Conservation (phyloP, 2,888 invertebrate species). For the Xestoiulus laeticollis region DNA sequence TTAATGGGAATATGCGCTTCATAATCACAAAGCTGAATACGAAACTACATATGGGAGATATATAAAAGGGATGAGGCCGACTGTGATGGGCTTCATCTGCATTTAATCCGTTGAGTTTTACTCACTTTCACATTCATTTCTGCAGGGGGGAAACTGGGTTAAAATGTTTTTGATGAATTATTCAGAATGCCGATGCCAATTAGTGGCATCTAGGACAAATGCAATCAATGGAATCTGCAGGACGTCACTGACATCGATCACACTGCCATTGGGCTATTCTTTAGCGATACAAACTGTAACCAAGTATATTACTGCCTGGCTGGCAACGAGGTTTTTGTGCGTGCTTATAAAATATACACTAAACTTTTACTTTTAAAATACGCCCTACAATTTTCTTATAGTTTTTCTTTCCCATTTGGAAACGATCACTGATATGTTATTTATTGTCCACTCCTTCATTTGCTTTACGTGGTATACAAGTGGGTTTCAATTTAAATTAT, state of each 20-base stretch:
- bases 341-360: not conserved
- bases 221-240: slow-evolving; percentile 5
- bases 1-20: not conserved
- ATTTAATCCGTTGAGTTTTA: slow-evolving; percentile 23
- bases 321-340: slow-evolving; percentile 11
- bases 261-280: not conserved
- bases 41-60: not conserved
- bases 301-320: not conserved
- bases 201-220: slow-evolving; percentile 35
- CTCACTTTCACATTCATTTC: not conserved
- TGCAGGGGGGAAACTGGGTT: not conserved
- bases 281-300: slow-evolving; percentile 15
- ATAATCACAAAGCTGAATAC: not conserved
- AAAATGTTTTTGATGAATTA: slow-evolving; percentile 3
- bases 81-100: not conserved
- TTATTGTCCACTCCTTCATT: not conserved
- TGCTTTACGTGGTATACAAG: not conserved
- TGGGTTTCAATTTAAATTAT: not conserved
- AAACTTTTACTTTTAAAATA: not conserved
- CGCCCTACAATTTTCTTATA: not conserved
- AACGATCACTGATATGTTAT: not conserved
- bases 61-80: not conserved
- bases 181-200: slow-evolving; percentile 5
- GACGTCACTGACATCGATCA: slow-evolving; percentile 43
- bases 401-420: not conserved